A percentile compares a stretch with the other conserved stretches of the same genome.
Evolutionary conservation across 2,113 vertebrate species (phyloP).

Genomic region (Monopterus albus): DNA sequence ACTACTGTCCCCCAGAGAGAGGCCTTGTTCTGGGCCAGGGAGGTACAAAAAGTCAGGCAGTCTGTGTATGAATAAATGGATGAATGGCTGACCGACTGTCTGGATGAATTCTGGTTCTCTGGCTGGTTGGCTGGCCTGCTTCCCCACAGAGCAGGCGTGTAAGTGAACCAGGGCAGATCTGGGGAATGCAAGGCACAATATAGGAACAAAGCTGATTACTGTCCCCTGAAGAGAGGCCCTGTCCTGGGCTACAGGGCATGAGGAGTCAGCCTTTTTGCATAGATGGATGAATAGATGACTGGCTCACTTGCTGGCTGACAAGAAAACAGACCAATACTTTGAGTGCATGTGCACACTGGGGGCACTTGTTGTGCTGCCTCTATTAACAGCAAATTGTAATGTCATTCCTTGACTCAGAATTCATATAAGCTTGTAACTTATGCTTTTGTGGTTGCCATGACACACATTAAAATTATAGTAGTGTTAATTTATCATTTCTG

Average conservation of each 20-base stretch:
- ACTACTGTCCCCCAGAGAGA: slow-evolving; percentile 83
- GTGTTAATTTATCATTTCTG: no score
- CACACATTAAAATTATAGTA: no score
- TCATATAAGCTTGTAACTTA: no score
- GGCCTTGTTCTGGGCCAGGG: slow-evolving; percentile 71
- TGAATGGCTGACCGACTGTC: slow-evolving; percentile 48
- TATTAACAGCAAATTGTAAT: no score
- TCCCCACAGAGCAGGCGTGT: slow-evolving; percentile 66
- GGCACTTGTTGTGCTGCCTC: no score
- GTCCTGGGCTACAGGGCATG: slow-evolving; percentile 61
- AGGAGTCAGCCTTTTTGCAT: slow-evolving; percentile 58
- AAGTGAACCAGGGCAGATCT: slow-evolving; percentile 67
- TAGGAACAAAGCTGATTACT: slow-evolving; percentile 81
- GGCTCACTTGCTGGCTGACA: slow-evolving; percentile 22
- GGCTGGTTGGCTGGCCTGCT: slow-evolving; percentile 38
- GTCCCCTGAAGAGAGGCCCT: slow-evolving; percentile 77
- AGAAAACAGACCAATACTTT: slow-evolving; percentile 10
- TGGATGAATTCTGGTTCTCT: slow-evolving; percentile 62
- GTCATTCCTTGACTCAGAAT: no score
- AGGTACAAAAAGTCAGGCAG: slow-evolving; percentile 70
- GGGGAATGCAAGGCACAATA: slow-evolving; percentile 81
- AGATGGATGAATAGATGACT: slow-evolving; percentile 42
- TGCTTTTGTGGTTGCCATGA: no score
- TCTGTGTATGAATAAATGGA: slow-evolving; percentile 67
- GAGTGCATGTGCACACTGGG: no score